Percentiles rank a stretch among this genome's conserved stretches.
Evolutionary conservation across 2,888 invertebrate species (phyloP).

Genomic region (Crematogaster levior): DNA sequence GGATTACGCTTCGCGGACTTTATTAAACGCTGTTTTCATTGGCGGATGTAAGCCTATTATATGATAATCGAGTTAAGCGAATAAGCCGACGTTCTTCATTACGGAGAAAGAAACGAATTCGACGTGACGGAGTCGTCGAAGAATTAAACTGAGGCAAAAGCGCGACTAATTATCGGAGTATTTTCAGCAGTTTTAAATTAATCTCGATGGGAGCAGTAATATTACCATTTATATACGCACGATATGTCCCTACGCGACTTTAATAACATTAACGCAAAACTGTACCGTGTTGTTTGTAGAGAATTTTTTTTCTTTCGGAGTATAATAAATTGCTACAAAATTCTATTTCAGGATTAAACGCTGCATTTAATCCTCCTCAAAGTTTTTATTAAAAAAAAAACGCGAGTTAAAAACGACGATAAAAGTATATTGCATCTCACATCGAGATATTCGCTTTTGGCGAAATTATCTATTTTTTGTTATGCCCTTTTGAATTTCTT

Average conservation of each 20-base stretch:
- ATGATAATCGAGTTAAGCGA: conserved; percentile 58
- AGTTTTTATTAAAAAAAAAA: neutral
- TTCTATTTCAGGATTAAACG: conserved; percentile 26
- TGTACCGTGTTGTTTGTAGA: neutral
- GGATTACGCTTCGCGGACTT: conserved; percentile 38
- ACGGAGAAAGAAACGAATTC: conserved; percentile 60
- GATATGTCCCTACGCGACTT: neutral
- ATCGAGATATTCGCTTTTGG: conserved; percentile 14
- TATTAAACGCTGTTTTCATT: conserved; percentile 55
- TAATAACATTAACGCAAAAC: conserved; percentile 10
- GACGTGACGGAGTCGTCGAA: conserved; percentile 57
- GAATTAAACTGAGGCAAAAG: conserved; percentile 53
- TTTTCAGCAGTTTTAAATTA: conserved; percentile 45
- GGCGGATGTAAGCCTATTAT: conserved; percentile 59
- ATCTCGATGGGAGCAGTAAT: conserved; percentile 2
- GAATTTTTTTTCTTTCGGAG: neutral
- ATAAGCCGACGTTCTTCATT: conserved; percentile 62
- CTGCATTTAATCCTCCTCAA: conserved; percentile 4
- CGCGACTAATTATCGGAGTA: conserved; percentile 42
- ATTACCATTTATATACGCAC: conserved; percentile 26
- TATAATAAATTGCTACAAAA: conserved; percentile 27
- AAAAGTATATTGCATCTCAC: conserved; percentile 9
- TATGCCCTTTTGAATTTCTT: neutral
- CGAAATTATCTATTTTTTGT: conserved; percentile 2
- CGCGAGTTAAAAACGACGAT: conserved; percentile 15